Base-by-base conservation (phyloP, 2,888 invertebrate species). In the Branchellion lobata region DNA sequence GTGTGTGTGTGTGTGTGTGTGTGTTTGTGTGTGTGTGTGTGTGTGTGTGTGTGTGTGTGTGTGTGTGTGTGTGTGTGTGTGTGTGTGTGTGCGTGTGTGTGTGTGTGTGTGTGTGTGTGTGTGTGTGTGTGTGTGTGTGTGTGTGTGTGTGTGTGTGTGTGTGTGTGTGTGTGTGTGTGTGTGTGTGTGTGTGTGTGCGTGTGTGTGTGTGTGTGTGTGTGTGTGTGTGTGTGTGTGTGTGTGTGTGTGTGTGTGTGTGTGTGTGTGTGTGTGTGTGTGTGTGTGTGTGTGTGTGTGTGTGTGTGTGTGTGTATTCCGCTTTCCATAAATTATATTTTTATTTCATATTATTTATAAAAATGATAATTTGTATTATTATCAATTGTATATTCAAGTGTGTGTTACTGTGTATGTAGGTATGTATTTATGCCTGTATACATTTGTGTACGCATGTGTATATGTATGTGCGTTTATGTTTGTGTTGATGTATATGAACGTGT, bases 181-280 rank as follows among this genome's bases (percentile, higher is more conserved):
- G 47, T 47, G 47, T 47, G 47, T 47, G 68, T 68, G 29, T 24
- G 72, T 81, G 82, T 81, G 81, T 82, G 82, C 81, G 80, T 81
- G 80, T 82, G 81, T 81, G 75, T 81, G 82, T 83, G 82, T 80
- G 79, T 72, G 80, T 80, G 80, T 80, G 78, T 80, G 79, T 78
- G 76, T 76, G 77, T 79, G 53, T 81, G 79, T 82, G 81, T 79
- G 69, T 79, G 65, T 74, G 78, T 80, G 81, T 82, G 82, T 79
- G 71, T 78, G 79, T 81, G 77, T 80, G 34, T 57, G 72, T 78
- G 61, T 71, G 79, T 80, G 80, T 81, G 79, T 82, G 75, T 72
- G 65, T 82, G 78, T 74, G 77, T 81, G 79, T 80, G 57, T 80
- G 80, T 81, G 61, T 80, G 68, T 77, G 75, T 80, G 72, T 79